These are phyloP conservation scores for Ligdia adustata DNA, from an alignment of 2,888 invertebrate genomes.

Conservation along the genomic window DNA sequence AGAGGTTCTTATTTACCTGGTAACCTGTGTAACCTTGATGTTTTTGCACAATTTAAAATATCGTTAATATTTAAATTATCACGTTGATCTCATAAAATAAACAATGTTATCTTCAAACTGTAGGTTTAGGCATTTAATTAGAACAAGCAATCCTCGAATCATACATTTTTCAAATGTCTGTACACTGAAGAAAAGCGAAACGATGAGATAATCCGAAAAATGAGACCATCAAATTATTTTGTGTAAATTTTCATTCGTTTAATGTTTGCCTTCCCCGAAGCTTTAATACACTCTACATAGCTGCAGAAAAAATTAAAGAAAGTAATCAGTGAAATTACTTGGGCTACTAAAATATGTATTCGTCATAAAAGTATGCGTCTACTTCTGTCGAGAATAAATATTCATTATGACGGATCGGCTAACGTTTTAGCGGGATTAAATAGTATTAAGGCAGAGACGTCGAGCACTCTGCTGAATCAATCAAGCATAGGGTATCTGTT, in stretches of 20 bases:
- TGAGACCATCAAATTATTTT: slow-evolving; percentile 42
- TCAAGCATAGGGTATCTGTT: slow-evolving; percentile 49
- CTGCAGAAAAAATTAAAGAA: slow-evolving; percentile 81
- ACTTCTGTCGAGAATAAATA: slow-evolving; percentile 79
- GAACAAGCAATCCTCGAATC: background rate
- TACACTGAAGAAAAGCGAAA: slow-evolving; percentile 9
- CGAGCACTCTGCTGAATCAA: slow-evolving; percentile 74
- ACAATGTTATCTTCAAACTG: background rate
- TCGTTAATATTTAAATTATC: slow-evolving; percentile 2
- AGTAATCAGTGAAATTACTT: slow-evolving; percentile 81
- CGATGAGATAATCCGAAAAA: slow-evolving; percentile 31
- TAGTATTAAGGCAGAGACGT: slow-evolving; percentile 65
- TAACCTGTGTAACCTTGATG: slow-evolving; percentile 5
- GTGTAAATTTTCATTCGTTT: slow-evolving; percentile 63
- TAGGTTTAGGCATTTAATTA: slow-evolving; percentile 4
- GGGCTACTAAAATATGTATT: slow-evolving; percentile 83
- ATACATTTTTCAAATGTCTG: slow-evolving; percentile 13
- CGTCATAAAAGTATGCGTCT: slow-evolving; percentile 81
- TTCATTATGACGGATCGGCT: slow-evolving; percentile 81
- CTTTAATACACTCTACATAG: slow-evolving; percentile 69
- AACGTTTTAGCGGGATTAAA: slow-evolving; percentile 82
- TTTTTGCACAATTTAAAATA: slow-evolving; percentile 8
- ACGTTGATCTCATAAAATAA: slow-evolving; percentile 1
- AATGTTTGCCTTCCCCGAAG: slow-evolving; percentile 67
- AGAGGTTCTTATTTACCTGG: slow-evolving; percentile 7